Conservation (phyloP, 2,113 vertebrate species). For the Calidris pygmaea region DNA sequence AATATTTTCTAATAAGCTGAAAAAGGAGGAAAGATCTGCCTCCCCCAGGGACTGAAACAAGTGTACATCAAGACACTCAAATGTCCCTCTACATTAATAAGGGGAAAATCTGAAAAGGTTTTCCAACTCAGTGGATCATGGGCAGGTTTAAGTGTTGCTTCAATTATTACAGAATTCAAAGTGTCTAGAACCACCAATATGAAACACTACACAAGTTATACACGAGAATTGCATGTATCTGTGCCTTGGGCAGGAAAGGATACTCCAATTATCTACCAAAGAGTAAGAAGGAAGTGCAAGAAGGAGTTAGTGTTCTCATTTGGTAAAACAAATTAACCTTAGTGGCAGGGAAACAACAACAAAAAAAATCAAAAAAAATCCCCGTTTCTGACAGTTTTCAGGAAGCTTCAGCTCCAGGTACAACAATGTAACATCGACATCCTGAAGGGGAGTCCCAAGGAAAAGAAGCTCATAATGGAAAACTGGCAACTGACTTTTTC, state of each 20-base stretch:
- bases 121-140: neutral
- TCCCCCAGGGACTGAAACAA: neutral
- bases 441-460: neutral
- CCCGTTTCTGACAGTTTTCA: neutral
- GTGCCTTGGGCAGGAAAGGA: neutral
- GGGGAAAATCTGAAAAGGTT: neutral
- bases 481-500: conserved; percentile 38
- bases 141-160: neutral
- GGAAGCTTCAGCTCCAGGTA: conserved; percentile 3
- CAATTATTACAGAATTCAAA: neutral
- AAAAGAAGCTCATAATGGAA: neutral
- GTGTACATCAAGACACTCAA: neutral
- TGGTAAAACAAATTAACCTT: neutral
- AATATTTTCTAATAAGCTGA: neutral
- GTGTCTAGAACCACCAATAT: neutral
- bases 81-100: neutral
- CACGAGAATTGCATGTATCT: neutral
- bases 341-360: neutral
- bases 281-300: neutral
- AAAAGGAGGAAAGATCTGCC: neutral
- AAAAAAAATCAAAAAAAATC: neutral
- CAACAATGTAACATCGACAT: neutral
- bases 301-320: neutral
- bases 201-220: neutral
- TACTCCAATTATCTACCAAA: neutral